phyloP scores from a whole-genome alignment of 2,113 vertebrate species.

The Oryctolagus cuniculus region DNA sequence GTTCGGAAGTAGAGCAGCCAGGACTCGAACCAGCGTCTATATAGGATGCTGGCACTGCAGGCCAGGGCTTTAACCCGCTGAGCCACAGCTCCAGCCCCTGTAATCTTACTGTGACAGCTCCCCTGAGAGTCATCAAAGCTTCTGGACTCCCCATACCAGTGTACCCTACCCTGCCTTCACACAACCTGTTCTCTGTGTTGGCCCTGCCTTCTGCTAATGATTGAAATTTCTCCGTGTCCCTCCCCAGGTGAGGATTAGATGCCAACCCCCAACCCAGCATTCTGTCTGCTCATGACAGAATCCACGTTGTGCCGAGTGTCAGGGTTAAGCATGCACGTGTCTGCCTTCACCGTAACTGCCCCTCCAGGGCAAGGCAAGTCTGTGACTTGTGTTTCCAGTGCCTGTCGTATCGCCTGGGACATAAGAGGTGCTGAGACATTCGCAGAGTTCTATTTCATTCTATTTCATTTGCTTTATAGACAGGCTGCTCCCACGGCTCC shows the following conservation, averaged over 20 bases:
- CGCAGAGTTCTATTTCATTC: neutral
- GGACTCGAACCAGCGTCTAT: too few relatives aligned
- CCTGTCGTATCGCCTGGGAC: neutral
- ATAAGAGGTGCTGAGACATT: neutral
- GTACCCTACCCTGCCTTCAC: neutral
- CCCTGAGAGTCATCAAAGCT: neutral
- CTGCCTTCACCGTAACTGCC: neutral
- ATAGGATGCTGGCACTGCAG: too few relatives aligned
- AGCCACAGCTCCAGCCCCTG: neutral
- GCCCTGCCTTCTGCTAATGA: neutral
- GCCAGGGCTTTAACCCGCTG: too few relatives aligned
- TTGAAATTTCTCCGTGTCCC: neutral
- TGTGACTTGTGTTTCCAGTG: neutral
- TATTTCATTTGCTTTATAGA: neutral
- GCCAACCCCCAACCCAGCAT: neutral
- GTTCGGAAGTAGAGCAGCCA: too few relatives aligned
- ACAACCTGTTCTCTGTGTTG: neutral
- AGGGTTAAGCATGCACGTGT: neutral
- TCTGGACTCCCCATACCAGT: neutral
- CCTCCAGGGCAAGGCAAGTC: neutral
- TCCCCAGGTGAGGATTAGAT: neutral
- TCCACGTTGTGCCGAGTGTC: neutral
- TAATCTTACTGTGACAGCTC: neutral
- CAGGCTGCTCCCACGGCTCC: neutral
- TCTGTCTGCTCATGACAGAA: neutral